A percentile compares a stretch with the other conserved stretches of the same genome.
phyloP scores from a whole-genome alignment of 2,797 vertebrate species.

The Epinephelus awoara region DNA sequence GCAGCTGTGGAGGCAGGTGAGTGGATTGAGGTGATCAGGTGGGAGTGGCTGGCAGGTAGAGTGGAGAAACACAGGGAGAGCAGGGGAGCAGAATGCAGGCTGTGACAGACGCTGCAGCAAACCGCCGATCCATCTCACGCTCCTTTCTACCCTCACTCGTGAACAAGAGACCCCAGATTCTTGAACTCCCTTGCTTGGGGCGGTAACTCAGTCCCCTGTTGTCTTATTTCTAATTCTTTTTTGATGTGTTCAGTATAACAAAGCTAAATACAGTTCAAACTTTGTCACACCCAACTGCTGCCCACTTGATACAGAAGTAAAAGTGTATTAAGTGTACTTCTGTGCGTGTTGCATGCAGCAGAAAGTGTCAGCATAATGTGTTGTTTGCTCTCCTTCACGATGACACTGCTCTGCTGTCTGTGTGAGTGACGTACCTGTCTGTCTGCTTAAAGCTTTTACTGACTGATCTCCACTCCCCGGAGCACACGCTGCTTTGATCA shows the following conservation, averaged over 20 bases:
- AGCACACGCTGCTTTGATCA: slow-evolving; percentile 51
- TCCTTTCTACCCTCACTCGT: no score
- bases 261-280: neutral
- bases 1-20: no score
- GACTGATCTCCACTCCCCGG: slow-evolving; percentile 31
- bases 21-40: no score
- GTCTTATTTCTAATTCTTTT: no score
- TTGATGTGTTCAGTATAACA: neutral
- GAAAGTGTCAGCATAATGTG: slow-evolving; percentile 9
- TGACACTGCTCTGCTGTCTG: slow-evolving; percentile 25
- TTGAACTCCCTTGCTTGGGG: no score
- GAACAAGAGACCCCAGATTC: no score
- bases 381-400: slow-evolving; percentile 4
- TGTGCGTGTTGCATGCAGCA: neutral
- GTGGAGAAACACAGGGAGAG: no score
- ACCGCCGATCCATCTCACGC: no score
- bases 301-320: neutral
- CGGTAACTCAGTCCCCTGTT: no score
- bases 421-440: slow-evolving; percentile 23
- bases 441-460: slow-evolving; percentile 32
- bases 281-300: neutral
- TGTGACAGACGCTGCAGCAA: no score
- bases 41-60: no score
- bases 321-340: neutral
- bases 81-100: no score